Base-by-base conservation (phyloP, 2,113 vertebrate genomes). In the Sceloporus tristichus region DNA sequence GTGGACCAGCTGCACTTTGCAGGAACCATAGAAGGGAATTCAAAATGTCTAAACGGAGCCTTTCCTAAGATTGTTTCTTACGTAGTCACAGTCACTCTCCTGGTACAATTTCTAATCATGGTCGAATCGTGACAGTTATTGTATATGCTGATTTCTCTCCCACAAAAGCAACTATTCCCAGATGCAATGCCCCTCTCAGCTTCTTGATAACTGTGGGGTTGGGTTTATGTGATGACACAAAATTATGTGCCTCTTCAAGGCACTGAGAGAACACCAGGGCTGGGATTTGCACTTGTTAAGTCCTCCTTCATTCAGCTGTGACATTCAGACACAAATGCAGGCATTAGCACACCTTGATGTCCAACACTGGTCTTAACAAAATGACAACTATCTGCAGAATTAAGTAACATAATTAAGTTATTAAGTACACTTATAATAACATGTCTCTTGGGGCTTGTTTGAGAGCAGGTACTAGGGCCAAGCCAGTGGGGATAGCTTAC, bases 1-100 rank as follows among this genome's bases (percentile, higher is more conserved):
- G 79, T 4, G 87, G 94, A 90, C 94, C 95, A 96, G 95, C 95
- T 96, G 95, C 95, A 90, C 93, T 96, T 94, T 92, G 94, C 90
- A 54, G 93, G 91, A 29, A 91, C 91, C 34, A 34, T 65, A 89
- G 84, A 91, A 87, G 77, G 53, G 77, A 84, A 85, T 89, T 89
- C 10, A 88, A 86, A 59, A 93, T 95, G 95, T 95, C 91, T 95
- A 95, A 95, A 91, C 87, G 89, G 34, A 88, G 87, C 86, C 73
- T 91, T 94, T 94, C 93, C 84, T 87, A 83, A 42, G 88, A 87
- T 90, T 92, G 89, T 91, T 93, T 93, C 93, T 93, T 94, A 95
- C 93, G 94, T 92, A 92, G 92, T 88, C 92, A 90, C 84, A 90
- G 93, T 86, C 89, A 87, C 88, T 88, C 92, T 91, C 92, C 92